Evolutionary conservation across 2,888 invertebrate genomes (phyloP), one percentile per base, ranked within the genome.

Genomic region (Altica lythri): DNA sequence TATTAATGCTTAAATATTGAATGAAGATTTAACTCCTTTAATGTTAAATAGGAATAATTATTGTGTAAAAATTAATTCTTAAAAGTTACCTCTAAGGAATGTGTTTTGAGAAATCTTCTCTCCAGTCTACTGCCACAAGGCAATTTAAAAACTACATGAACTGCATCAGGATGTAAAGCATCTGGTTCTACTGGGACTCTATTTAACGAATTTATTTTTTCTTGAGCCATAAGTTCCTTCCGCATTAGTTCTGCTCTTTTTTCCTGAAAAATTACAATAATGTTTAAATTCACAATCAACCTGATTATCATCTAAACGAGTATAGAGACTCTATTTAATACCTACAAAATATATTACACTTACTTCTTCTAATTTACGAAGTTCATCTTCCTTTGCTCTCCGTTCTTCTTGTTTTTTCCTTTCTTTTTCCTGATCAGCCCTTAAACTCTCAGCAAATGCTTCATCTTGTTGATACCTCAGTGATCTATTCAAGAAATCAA

Each of bases 401-500:
- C 74, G 79, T 63, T 84, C 84, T 59, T 84, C 82, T 63, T 83
- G 82, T 27, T 85, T 82, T 42, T 80, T 79, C 0, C 90, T 81
- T 74, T 96, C 96, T 78, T 97, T 97, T 75, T 95, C 95, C 75
- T 95, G 95, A 77, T 98, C 97, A 0, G 93, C 94, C 30, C 86
- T 82, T 30, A 97, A 78, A 2, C 95, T 95, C 75, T 91, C 91
- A 72, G 89, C 83, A 73, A 95, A 98, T 0, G 96, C 97, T 73
- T 90, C 90, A 76, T 98, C 97, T 73, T 98, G 97, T 61, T 95
- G 88, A 45, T 88, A 88, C 22, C 97, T 83, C 43, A 97, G 78
- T 0, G 90, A 89, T 65, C 93, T 91, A n/a, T n/a, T n/a, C n/a
- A n/a, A n/a, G n/a, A n/a, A n/a, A n/a, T n/a, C n/a, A n/a, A n/a